Base-by-base conservation (phyloP, 1,140 invertebrate genomes). In the Spodoptera frugiperda region DNA sequence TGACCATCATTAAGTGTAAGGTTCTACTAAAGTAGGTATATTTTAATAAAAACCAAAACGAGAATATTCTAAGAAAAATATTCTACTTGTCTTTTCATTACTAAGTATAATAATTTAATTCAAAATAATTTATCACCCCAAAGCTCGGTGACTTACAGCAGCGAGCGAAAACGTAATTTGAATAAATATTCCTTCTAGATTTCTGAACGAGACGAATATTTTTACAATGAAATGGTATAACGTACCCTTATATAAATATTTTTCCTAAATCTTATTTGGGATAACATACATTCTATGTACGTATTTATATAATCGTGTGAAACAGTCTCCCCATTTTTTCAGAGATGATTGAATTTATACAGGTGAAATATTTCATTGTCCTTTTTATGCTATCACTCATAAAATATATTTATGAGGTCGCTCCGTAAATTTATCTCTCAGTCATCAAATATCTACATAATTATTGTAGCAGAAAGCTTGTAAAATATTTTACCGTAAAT, bases 231-330 rank as follows among this genome's bases (percentile, higher is more conserved):
- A 72, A 72, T 57, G 14, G 39, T 21, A 72, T 46, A 48, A 72
- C 15, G n/a, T 55, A 14, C 6, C 48, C 53, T 55, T 57, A 59
- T 39, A 70, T 67, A 59, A 70, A 61, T 70, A 61, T 70, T 68
- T 65, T 63, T 61, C 15, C 53, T 48, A 48, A 33, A 77, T 48
- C 57, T 77, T 77, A 70, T 77, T 77, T 53, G 70, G 53, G 55
- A 70, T 65, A 67, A 44, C 12, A 70, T 9, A 21, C 53, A 33
- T 15, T 14, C 44, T 59, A 70, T 67, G 39, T 63, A 67, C 6
- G 14, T 48, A 46, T 3, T 11, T 49, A 49, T 9, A 10, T 67
- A 48, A 15, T 61, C n/a, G 54, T 44, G 15, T 8, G 10, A 44
- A 46, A 63, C n/a, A 0, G 12, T 21, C 44, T 30, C 17, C 15